Evolutionary conservation across 2,888 invertebrate species (phyloP).

Genomic region (Microdon myrmicae): DNA sequence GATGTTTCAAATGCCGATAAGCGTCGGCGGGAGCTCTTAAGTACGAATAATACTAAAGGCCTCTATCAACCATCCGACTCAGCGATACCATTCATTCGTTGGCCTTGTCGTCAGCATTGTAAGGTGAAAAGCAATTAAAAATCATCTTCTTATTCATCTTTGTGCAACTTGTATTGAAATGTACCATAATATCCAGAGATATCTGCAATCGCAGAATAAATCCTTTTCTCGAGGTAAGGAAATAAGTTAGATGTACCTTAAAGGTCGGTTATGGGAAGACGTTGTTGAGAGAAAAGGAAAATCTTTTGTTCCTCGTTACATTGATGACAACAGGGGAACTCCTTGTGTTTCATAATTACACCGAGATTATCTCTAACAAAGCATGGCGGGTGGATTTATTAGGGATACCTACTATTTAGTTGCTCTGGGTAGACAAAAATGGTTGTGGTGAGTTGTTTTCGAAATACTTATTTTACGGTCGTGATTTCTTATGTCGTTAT

Average conservation of each 20-base stretch:
- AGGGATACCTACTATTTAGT: too few relatives aligned
- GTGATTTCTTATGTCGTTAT: too few relatives aligned
- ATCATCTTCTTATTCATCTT: slow-evolving; percentile 22
- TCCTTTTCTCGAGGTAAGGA: too few relatives aligned
- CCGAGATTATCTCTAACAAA: slow-evolving; percentile 16
- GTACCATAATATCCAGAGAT: slow-evolving; percentile 17
- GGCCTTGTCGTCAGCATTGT: too few relatives aligned
- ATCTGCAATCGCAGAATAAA: too few relatives aligned
- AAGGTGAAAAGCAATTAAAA: slow-evolving; percentile 39
- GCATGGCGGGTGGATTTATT: not conserved
- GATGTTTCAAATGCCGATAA: slow-evolving; percentile 21
- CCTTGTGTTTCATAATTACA: slow-evolving; percentile 4
- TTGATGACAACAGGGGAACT: too few relatives aligned
- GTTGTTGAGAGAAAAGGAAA: too few relatives aligned
- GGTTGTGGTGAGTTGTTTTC: too few relatives aligned
- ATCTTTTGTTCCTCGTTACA: not conserved
- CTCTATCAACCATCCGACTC: not conserved
- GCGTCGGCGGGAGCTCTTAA: slow-evolving; percentile 30
- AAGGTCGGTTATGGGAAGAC: too few relatives aligned
- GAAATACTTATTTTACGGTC: too few relatives aligned
- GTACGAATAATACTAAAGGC: slow-evolving; percentile 31
- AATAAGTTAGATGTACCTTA: too few relatives aligned
- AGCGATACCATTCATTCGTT: not conserved
- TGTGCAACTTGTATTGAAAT: slow-evolving; percentile 31
- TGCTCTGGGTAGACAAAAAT: too few relatives aligned